Conservation (phyloP, 1,140 invertebrate species). For the Diorhabda sublineata region DNA sequence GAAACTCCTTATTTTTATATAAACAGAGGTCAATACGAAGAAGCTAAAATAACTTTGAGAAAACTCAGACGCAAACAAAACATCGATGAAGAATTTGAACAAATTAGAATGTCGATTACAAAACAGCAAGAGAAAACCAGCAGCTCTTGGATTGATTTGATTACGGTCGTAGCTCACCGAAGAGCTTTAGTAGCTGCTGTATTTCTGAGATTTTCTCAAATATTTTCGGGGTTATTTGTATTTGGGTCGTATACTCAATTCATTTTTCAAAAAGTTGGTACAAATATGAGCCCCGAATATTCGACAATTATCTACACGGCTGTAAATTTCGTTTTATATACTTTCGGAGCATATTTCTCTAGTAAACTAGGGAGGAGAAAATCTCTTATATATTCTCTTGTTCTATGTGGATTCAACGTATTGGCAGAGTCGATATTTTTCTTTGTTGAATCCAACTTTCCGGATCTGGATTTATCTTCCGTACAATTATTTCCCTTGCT, state of each 20-base stretch:
- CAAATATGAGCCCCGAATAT: constrained; percentile 9
- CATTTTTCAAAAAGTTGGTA: constrained; percentile 33
- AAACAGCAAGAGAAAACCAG: constrained; percentile 32
- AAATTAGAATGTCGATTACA: constrained; percentile 34
- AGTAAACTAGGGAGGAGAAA: constrained; percentile 68
- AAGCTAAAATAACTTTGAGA: constrained; percentile 59
- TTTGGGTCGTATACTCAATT: constrained; percentile 33
- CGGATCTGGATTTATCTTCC: constrained; percentile 27
- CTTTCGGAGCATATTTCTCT: constrained; percentile 60
- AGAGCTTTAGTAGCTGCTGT: constrained; percentile 33
- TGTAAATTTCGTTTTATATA: constrained; percentile 62
- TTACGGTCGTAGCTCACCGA: constrained; percentile 35
- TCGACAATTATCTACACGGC: constrained; percentile 58
- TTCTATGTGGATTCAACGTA: constrained; percentile 53
- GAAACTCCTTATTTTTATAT: constrained; percentile 74
- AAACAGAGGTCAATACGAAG: constrained; percentile 53
- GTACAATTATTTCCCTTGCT: constrained; percentile 55
- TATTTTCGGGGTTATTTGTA: constrained; percentile 32
- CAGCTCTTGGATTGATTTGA: constrained; percentile 30
- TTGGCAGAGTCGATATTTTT: constrained; percentile 59
- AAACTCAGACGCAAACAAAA: constrained; percentile 58
- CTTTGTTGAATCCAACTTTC: constrained; percentile 27
- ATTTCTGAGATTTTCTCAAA: constrained; percentile 32
- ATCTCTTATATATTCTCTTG: constrained; percentile 60
- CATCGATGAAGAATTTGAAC: constrained; percentile 58